phyloP scores from a whole-genome alignment of 2,888 invertebrate genomes.

The Sipha maydis region DNA sequence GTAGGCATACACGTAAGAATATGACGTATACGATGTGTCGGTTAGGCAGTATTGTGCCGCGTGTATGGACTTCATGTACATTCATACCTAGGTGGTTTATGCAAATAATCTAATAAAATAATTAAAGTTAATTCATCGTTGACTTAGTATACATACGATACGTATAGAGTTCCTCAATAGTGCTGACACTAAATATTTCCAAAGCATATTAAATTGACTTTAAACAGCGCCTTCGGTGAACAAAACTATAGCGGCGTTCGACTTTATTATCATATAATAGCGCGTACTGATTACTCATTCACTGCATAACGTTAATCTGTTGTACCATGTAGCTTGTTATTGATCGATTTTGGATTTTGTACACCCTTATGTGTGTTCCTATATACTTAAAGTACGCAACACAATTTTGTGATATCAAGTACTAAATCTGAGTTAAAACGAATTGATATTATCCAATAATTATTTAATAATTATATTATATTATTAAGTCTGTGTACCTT shows the following conservation, averaged over 20 bases:
- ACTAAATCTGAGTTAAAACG: not conserved
- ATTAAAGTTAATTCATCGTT: conserved; percentile 26
- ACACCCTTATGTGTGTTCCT: not conserved
- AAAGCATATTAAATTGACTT: not conserved
- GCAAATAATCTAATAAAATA: conserved; percentile 6
- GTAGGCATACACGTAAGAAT: not conserved
- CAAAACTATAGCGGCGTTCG: not conserved
- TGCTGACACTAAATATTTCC: not conserved
- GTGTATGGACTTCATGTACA: not conserved
- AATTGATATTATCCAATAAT: not conserved
- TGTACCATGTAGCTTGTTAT: not conserved
- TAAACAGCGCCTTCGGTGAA: not conserved
- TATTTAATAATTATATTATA: no score
- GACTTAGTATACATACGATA: not conserved
- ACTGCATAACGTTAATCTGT: not conserved
- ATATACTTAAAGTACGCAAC: no score
- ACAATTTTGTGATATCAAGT: no score
- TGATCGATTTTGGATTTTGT: not conserved
- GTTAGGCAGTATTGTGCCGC: not conserved
- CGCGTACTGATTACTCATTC: not conserved
- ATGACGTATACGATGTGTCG: no score
- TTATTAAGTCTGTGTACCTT: no score
- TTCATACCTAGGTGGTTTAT: not conserved
- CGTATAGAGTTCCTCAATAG: not conserved
- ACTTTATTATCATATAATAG: not conserved